A percentile compares a stretch with the other conserved stretches of the same genome.
Conservation (phyloP, 1,140 invertebrate species). For the Lysiphlebus fabarum region DNA sequence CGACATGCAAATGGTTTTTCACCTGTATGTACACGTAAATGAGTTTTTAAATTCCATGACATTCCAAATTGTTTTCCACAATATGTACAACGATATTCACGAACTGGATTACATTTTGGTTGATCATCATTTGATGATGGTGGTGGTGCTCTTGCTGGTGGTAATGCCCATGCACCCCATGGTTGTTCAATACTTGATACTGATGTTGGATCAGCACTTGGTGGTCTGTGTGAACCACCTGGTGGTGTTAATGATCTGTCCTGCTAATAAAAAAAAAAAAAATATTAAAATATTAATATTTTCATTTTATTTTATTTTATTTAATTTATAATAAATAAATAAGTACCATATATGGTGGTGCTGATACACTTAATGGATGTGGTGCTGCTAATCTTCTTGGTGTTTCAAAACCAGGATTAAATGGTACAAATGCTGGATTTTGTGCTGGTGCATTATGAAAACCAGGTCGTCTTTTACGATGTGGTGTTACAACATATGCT, state of each 20-base stretch:
- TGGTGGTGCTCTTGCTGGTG: slow-evolving; percentile 60
- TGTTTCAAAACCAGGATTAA: slow-evolving; percentile 56
- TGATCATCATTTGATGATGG: slow-evolving; percentile 57
- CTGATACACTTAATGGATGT: slow-evolving; percentile 66
- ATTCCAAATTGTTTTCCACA: slow-evolving; percentile 86
- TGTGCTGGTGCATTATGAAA: slow-evolving; percentile 82
- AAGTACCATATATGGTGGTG: slow-evolving; percentile 64
- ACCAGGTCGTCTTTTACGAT: slow-evolving; percentile 76
- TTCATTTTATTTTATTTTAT: background rate
- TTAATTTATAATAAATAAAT: background rate
- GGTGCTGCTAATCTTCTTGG: slow-evolving; percentile 55
- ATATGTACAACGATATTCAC: slow-evolving; percentile 81
- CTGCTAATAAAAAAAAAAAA: slow-evolving; percentile 35
- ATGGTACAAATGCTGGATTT: slow-evolving; percentile 80
- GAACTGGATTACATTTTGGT: slow-evolving; percentile 61
- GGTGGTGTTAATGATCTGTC: slow-evolving; percentile 57
- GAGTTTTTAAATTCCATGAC: slow-evolving; percentile 86
- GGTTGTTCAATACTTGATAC: slow-evolving; percentile 50
- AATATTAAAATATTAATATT: background rate
- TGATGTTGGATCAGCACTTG: slow-evolving; percentile 63
- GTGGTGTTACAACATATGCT: slow-evolving; percentile 76
- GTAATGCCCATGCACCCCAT: slow-evolving; percentile 69
- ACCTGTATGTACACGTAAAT: slow-evolving; percentile 79
- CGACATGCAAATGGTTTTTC: slow-evolving; percentile 85
- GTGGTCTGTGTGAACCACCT: slow-evolving; percentile 64